Base-by-base conservation (phyloP, 1,140 invertebrate species). In the Panulirus ornatus region DNA sequence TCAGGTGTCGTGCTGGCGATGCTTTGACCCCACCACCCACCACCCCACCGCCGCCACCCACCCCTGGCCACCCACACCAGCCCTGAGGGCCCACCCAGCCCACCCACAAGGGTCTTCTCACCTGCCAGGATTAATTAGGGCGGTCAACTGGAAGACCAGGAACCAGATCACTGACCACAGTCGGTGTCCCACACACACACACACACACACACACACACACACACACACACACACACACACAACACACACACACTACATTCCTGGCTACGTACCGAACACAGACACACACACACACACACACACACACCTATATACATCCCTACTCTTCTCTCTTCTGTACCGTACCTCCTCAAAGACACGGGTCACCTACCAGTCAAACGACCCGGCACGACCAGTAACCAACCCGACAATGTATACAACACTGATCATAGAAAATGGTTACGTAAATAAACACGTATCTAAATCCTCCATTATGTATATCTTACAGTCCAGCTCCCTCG, bases 131-230 rank as follows among this genome's bases (percentile, higher is more conserved):
- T 58, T 58, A 58, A 58, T 58, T 58, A 58, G 22, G 0, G 54
- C 54, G 19, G 54, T 58, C 14, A 58, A 19, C 2, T 58, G 54
- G 54, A 58, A 58, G 22, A 14, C 54, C 0, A 58, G 19, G 54
- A 58, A 58, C 22, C 14, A 58, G 11, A 58, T 22, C 54, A 19
- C 3, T 58, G 19, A 58, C 54, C 54, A 22, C 54, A 14, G 19
- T 3, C 11, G 0, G 54, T 19, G 3, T 58, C 3, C 54, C 0
- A n/a, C n/a, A n/a, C n/a, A 22, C 30, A 70, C 63, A 70, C 63
- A 70, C 63, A 34, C 22, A 70, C 63, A 70, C 63, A 70, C 63
- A 70, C 63, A 34, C 22, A 70, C 63, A 70, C 63, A 70, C 63
- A 70, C 63, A 34, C 22, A 5, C 63, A 70, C 5, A 5, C 63